These are phyloP conservation scores for Parnassius glacialis DNA, from an alignment of 2,888 invertebrate genomes.

Conservation along the genomic window DNA sequence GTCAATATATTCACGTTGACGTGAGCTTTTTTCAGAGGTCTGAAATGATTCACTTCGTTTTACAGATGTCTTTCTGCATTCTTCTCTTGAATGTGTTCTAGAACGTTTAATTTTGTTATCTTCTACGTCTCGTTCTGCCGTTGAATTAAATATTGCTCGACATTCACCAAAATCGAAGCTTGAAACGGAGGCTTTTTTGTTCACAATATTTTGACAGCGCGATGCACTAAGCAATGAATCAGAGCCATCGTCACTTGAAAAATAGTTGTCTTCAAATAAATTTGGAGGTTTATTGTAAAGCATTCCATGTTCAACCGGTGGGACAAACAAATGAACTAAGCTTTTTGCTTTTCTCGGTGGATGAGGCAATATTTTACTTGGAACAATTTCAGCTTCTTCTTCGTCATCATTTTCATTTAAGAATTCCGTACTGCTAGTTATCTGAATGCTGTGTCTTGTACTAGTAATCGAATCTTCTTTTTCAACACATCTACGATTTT, in stretches of 20 bases:
- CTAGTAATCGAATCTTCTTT: constrained; percentile 79
- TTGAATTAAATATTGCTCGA: constrained; percentile 80
- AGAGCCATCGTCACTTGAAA: constrained; percentile 85
- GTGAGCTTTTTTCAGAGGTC: constrained; percentile 66
- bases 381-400: constrained; percentile 86
- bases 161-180: constrained; percentile 76
- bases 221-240: constrained; percentile 86
- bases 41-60: constrained; percentile 77
- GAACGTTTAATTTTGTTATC: constrained; percentile 55
- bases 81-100: constrained; percentile 65
- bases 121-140: constrained; percentile 75
- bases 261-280: constrained; percentile 76
- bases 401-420: constrained; percentile 73
- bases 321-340: constrained; percentile 84
- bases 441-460: constrained; percentile 76
- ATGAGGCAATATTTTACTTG: constrained; percentile 88
- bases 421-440: constrained; percentile 70
- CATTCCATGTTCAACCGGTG: constrained; percentile 81
- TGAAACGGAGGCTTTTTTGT: constrained; percentile 56
- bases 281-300: constrained; percentile 78
- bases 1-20: constrained; percentile 78
- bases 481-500: constrained; percentile 58
- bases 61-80: constrained; percentile 55
- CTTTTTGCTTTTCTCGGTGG: constrained; percentile 89
- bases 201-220: constrained; percentile 63